Base-by-base conservation (phyloP, 2,888 invertebrate species). In the Helicoverpa assulta region DNA sequence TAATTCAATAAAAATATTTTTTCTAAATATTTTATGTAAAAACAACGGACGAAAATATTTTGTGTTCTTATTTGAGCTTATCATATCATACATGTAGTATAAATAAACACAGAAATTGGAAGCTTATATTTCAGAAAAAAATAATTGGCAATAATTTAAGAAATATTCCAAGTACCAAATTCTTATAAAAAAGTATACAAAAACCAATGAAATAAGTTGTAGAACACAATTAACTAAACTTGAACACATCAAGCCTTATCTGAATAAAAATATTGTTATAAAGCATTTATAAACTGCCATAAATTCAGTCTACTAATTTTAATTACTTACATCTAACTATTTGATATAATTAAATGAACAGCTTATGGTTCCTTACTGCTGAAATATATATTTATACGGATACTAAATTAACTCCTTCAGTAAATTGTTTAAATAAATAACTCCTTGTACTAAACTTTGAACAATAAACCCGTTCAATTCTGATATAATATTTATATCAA, bases 281-380 rank as follows among this genome's bases (percentile, higher is more conserved):
- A 47, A 47, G 47, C 47, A 47, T 52, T 51, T 18, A 53, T 14
- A 51, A 64, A 63, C 62, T 71, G 56, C 37, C 71, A 71, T 69
- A 78, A 73, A 76, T 74, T 85, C 85, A 84, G 85, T 85, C 85
- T 80, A 78, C 73, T 72, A 73, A 66, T 65, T 67, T 69, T 59
- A 74, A 63, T 76, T 70, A 67, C 68, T 74, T 76, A 83, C 53
- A 69, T 63, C 71, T 84, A 80, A 33, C 57, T 74, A 57, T 55
- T 61, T 56, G 12, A 47, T 69, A 70, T 40, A 73, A 61, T 67
- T 74, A 75, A 69, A 77, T 78, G 70, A 78, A 76, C 77, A 81
- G 73, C 66, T 55, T 72, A 80, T 64, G 75, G 72, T 68, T 73
- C 56, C 56, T 66, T 74, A 70, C n/a, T 54, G 51, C 47, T 73